A percentile compares a stretch with the other conserved stretches of the same genome.
These are phyloP conservation scores for Engystomops pustulosus DNA, from an alignment of 2,113 vertebrate species.

Conservation along the genomic window DNA sequence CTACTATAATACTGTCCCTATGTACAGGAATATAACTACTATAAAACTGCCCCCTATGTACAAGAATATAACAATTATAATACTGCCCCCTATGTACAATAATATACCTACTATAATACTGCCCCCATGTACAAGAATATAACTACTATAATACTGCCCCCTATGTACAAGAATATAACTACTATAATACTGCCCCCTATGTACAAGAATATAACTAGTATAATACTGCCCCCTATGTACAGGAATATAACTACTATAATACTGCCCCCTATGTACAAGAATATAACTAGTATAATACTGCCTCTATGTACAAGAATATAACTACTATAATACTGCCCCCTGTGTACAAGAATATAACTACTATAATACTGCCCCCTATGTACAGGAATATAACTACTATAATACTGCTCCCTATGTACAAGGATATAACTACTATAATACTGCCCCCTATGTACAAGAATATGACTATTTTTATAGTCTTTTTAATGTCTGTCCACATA, in stretches of 20 bases:
- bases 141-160: slow-evolving; percentile 10
- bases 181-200: slow-evolving; percentile 1
- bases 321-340: neutral
- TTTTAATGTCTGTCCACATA: no score
- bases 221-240: neutral
- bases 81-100: neutral
- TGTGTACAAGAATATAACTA: no score
- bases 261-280: neutral
- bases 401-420: no score
- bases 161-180: neutral
- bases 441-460: no score
- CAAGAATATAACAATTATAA: neutral
- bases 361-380: no score
- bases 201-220: neutral
- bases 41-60: neutral
- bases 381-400: no score
- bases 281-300: slow-evolving; percentile 8
- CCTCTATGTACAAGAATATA: neutral
- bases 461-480: slow-evolving; percentile 25
- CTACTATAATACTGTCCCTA: neutral
- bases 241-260: neutral
- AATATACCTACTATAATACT: slow-evolving; percentile 3
- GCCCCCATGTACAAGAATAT: neutral
- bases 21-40: neutral
- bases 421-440: no score